Percentiles rank a stretch among this genome's conserved stretches.
These are phyloP conservation scores for Taxidea taxus DNA, from an alignment of 2,113 vertebrate species.

Conservation along the genomic window DNA sequence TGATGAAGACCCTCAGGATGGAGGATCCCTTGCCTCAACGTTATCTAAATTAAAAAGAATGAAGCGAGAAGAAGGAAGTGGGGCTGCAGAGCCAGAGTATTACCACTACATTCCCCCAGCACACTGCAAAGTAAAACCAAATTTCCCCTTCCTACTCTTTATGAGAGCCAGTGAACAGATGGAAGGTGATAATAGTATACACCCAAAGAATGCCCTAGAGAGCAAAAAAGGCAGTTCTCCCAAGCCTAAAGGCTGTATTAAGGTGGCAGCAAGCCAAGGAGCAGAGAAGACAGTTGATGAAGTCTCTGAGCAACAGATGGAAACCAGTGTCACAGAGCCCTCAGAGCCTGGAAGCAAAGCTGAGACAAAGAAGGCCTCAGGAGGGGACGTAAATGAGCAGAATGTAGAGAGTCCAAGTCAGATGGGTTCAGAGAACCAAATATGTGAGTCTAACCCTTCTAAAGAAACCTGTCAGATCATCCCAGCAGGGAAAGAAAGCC, in stretches of 20 bases:
- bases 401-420: constrained; percentile 69
- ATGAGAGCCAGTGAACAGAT: constrained; percentile 96
- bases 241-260: constrained; percentile 75
- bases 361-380: constrained; percentile 70
- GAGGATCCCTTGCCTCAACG: constrained; percentile 89
- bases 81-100: constrained; percentile 93
- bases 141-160: constrained; percentile 97
- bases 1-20: constrained; percentile 86
- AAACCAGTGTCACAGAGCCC: constrained; percentile 71
- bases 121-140: constrained; percentile 97
- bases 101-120: constrained; percentile 98
- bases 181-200: constrained; percentile 78
- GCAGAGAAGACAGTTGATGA: constrained; percentile 65
- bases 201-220: constrained; percentile 71
- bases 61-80: constrained; percentile 92
- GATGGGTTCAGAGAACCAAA: constrained; percentile 17
- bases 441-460: constrained; percentile 33
- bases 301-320: constrained; percentile 64
- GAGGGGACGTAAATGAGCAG: constrained; percentile 48
- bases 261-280: constrained; percentile 77
- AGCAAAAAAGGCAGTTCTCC: constrained; percentile 79
- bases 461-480: constrained; percentile 72
- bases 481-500: constrained; percentile 74
- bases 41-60: constrained; percentile 97
- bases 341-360: constrained; percentile 68